phyloP scores from a whole-genome alignment of 2,888 invertebrate species.

The Dimorphilus gyrociliatus region DNA sequence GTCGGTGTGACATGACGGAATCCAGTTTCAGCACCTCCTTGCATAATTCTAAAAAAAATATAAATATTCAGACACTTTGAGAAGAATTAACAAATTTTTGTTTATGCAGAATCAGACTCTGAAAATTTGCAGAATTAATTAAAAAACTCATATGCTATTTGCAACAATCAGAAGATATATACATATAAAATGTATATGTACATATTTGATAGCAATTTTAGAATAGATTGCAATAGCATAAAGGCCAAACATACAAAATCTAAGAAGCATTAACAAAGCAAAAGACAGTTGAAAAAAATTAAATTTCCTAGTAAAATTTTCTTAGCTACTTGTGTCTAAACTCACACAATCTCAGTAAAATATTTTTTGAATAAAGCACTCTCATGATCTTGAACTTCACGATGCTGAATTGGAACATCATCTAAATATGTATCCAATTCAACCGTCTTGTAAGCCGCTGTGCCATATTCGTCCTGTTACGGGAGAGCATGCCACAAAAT shows the following conservation, averaged over 20 bases:
- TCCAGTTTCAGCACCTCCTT: constrained; percentile 32
- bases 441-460: constrained; percentile 35
- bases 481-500: too few species aligned
- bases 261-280: too few species aligned
- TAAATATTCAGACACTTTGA: too few species aligned
- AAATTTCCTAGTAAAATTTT: too few species aligned
- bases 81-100: too few species aligned
- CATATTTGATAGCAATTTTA: too few species aligned
- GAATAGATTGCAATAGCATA: too few species aligned
- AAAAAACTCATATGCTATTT: not conserved
- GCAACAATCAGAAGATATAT: not conserved
- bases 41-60: constrained; percentile 18
- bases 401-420: constrained; percentile 28
- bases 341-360: constrained; percentile 16
- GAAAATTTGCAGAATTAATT: too few species aligned
- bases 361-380: constrained; percentile 28
- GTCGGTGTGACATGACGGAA: constrained; percentile 28
- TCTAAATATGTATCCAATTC: constrained; percentile 29
- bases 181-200: too few species aligned
- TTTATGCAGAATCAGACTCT: too few species aligned
- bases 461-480: constrained; percentile 32
- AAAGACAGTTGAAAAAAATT: too few species aligned
- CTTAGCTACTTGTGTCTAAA: not conserved
- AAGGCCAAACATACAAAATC: too few species aligned
- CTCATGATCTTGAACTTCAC: constrained; percentile 30